Percentiles rank a stretch among this genome's conserved stretches.
Conservation (phyloP, 2,113 vertebrate species). For the Pycnonotus jocosus region DNA sequence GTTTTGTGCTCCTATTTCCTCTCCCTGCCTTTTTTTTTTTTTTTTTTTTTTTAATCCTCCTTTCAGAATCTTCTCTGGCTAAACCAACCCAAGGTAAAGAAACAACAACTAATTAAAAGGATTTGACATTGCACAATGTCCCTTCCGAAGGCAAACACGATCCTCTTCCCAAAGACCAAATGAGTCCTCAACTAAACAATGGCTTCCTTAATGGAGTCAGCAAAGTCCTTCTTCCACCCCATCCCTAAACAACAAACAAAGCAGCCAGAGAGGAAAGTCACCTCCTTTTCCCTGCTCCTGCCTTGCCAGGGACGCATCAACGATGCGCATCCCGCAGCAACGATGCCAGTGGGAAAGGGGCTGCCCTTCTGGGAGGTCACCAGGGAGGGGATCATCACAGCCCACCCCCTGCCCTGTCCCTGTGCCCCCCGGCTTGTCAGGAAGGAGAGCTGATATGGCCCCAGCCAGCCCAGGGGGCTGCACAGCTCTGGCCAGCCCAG, state of each 20-base stretch:
- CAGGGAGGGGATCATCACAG: background rate
- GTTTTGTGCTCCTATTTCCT: background rate
- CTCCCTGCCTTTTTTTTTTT: background rate
- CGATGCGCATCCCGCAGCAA: background rate
- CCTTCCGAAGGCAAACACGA: background rate
- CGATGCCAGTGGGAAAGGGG: rapidly evolving
- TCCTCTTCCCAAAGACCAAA: background rate
- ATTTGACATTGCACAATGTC: background rate
- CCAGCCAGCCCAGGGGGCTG: background rate
- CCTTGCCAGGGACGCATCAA: no score
- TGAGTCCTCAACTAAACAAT: slow-evolving; percentile 19
- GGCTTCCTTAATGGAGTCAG: background rate
- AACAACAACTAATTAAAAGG: background rate
- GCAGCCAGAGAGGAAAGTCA: background rate
- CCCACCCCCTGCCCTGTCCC: background rate
- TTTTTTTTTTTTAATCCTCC: background rate
- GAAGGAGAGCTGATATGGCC: background rate
- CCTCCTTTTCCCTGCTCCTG: background rate
- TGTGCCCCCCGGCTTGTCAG: rapidly evolving
- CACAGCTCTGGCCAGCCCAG: background rate
- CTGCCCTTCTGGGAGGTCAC: background rate
- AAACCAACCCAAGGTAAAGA: background rate
- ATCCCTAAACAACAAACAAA: slow-evolving; percentile 18
- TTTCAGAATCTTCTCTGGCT: background rate
- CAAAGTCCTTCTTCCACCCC: background rate